Evolutionary conservation across 2,888 invertebrate genomes (phyloP).

Genomic region (Sclerodermus sp.): DNA sequence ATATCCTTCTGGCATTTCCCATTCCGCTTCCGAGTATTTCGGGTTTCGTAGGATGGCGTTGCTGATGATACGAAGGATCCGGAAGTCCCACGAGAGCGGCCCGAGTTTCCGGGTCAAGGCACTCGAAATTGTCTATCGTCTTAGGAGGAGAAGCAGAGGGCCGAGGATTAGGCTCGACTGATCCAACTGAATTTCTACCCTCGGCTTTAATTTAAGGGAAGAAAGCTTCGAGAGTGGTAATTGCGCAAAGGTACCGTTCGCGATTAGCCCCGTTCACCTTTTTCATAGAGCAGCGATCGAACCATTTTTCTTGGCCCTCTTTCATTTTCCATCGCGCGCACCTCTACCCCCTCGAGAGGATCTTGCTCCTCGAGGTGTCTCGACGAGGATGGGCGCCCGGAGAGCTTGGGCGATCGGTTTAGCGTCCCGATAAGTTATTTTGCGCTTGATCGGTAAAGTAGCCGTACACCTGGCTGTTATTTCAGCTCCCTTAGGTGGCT

Average conservation of each 20-base stretch:
- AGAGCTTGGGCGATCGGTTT: too few species aligned
- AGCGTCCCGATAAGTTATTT: too few species aligned
- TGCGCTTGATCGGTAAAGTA: too few species aligned
- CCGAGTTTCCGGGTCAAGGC: constrained; percentile 36
- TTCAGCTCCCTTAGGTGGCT: constrained; percentile 6
- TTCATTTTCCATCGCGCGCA: background rate
- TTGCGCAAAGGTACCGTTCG: constrained; percentile 13
- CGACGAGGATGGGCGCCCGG: too few species aligned
- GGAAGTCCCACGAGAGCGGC: constrained; percentile 20
- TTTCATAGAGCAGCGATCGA: too few species aligned
- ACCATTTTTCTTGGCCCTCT: background rate
- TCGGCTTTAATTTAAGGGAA: constrained; percentile 21
- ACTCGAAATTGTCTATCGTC: constrained; percentile 35
- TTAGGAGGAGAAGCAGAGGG: constrained; percentile 30
- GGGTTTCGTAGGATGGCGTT: constrained; percentile 5
- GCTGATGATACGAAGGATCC: constrained; percentile 15
- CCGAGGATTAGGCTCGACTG: constrained; percentile 32
- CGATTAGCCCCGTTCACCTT: constrained; percentile 2
- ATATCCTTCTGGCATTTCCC: constrained; percentile 12
- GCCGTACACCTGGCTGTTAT: background rate
- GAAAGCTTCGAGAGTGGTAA: constrained; percentile 15
- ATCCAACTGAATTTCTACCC: constrained; percentile 24
- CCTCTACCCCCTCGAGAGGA: too few species aligned
- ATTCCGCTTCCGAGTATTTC: constrained; percentile 7
- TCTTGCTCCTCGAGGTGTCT: too few species aligned